Evolutionary conservation across 2,888 invertebrate species (phyloP).

Genomic region (Gerosis bhagava): DNA sequence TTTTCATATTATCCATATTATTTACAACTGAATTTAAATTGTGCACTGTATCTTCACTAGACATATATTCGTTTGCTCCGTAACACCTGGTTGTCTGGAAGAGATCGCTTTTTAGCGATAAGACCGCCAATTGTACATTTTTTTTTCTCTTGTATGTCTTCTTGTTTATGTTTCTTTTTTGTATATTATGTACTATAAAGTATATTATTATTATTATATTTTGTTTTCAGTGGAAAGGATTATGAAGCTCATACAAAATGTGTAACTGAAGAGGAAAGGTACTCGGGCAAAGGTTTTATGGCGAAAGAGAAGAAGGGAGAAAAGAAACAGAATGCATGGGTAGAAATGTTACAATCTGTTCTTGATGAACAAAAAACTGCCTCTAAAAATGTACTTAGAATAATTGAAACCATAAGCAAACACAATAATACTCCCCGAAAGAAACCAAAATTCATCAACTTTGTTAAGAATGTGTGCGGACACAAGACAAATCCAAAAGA

Average conservation of each 20-base stretch:
- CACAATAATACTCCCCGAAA: constrained; percentile 94
- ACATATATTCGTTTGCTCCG: too few relatives aligned
- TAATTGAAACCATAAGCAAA: constrained; percentile 86
- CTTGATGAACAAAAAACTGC: constrained; percentile 81
- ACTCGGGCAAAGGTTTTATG: constrained; percentile 91
- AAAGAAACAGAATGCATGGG: constrained; percentile 93
- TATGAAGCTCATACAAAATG: constrained; percentile 93
- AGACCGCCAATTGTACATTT: too few relatives aligned
- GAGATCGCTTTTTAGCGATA: too few relatives aligned
- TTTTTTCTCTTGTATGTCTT: too few relatives aligned
- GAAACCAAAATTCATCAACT: constrained; percentile 91
- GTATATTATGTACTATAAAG: too few relatives aligned
- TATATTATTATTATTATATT: too few relatives aligned
- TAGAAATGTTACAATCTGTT: constrained; percentile 86
- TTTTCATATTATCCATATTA: too few relatives aligned
- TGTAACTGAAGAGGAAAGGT: constrained; percentile 93
- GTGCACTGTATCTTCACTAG: too few relatives aligned
- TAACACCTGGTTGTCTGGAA: too few relatives aligned
- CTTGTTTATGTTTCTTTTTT: too few relatives aligned
- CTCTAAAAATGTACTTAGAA: constrained; percentile 78
- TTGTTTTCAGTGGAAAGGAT: constrained; percentile 85
- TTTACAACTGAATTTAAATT: too few relatives aligned
- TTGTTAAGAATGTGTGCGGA: constrained; percentile 85
- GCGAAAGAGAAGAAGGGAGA: constrained; percentile 92
- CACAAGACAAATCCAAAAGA: constrained; percentile 79